Base-by-base conservation (phyloP, 2,113 vertebrate genomes). In the Uria aalge region DNA sequence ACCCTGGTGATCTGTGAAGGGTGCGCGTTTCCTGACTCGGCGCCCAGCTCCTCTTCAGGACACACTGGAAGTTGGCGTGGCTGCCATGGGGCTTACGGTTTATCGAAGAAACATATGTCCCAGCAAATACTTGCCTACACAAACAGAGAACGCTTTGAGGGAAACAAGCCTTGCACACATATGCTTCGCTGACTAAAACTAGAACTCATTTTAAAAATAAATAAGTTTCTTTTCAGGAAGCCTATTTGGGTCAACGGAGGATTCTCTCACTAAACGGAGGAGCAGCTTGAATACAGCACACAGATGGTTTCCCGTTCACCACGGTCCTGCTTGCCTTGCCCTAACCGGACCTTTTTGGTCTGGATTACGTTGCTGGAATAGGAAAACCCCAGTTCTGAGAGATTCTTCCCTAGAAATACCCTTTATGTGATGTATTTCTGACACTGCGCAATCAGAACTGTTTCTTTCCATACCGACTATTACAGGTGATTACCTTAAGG, bases 401-500 rank as follows among this genome's bases (percentile, higher is more conserved):
- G 32, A 53, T 67, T 29, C 20, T 27, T 59, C 59, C 55, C 34
- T 5, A 41, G 9, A 55, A 74, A 64, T 32, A 56, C 5, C 27
- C 8, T 52, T 50, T 52, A 29, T 15, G 6, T 9, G 23, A 53
- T 2, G 0, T 16, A 45, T 15, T 71, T 59, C 71, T 60, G 27
- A 75, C 34, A 22, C 27, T 2, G 16, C 4, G 13, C 6, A 27
- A 48, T 32, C 34, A 53, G 69, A 66, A 47, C 5, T 29, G 19
- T 32, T 64, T 12, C 53, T 36, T 69, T 76, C 43, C 38, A 6
- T 48, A 22, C 6, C 3, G 13, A 24, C 9, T 0, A 0, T 55
- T 79, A 8, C 3, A 55, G 47, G 26, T 15, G 48, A 26, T 47
- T 14, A 23, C n/a, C 69, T 19, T 26, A 47, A 17, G 32, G 57